Percentiles rank a stretch among this genome's conserved stretches.
phyloP scores from a whole-genome alignment of 2,113 vertebrate species.

The Heloderma charlesbogerti region DNA sequence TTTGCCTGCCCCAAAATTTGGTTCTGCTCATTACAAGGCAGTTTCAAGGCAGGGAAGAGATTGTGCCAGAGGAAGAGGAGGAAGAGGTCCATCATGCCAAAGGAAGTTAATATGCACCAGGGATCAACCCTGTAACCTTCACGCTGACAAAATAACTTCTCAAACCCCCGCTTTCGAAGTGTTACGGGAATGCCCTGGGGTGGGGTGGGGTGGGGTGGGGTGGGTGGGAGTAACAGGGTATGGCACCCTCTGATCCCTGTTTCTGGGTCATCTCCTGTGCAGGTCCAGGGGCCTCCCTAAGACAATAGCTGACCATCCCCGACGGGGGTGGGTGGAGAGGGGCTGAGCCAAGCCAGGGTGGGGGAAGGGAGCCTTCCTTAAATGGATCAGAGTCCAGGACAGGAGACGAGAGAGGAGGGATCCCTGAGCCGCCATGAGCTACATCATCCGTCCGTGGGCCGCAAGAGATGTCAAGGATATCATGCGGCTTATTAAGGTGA shows the following conservation, averaged over 20 bases:
- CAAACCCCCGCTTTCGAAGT: fast-evolving
- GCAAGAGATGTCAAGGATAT: neutral
- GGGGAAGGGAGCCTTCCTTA: neutral
- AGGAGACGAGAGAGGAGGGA: neutral
- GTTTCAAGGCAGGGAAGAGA: neutral
- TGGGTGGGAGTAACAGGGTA: neutral
- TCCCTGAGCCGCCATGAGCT: neutral
- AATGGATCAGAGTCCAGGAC: neutral
- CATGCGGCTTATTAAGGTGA: slow-evolving; percentile 3
- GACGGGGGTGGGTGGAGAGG: neutral
- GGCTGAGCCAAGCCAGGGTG: too few species aligned
- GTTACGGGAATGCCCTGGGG: too few species aligned
- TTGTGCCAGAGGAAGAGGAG: neutral
- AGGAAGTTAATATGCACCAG: neutral
- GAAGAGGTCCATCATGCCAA: too few species aligned
- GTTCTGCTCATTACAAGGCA: neutral
- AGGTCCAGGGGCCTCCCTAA: neutral
- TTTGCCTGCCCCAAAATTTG: too few species aligned
- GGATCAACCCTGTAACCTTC: neutral
- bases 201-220: neutral
- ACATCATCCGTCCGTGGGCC: neutral
- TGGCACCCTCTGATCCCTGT: neutral
- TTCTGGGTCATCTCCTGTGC: neutral
- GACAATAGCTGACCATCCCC: neutral
- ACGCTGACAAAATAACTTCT: too few species aligned